Evolutionary conservation across 2,888 invertebrate species (phyloP).

Genomic region (Drosophila quasianomalipes): DNA sequence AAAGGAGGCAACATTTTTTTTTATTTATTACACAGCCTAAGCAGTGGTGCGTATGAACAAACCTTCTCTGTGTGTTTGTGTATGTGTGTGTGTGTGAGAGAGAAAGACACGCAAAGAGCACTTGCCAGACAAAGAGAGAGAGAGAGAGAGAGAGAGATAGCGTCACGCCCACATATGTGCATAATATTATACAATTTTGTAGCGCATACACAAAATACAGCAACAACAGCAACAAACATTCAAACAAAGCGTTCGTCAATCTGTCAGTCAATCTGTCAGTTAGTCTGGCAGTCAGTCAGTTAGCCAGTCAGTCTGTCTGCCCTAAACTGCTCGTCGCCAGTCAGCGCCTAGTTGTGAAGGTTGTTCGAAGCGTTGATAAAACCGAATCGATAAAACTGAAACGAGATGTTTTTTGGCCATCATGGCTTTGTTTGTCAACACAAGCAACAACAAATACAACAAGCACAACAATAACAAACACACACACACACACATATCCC

Average conservation of each 20-base stretch:
- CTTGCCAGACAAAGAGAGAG: not conserved
- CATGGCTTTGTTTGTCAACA: conserved; percentile 5
- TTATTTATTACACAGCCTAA: conserved; percentile 19
- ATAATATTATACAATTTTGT: conserved; percentile 49
- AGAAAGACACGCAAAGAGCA: not conserved
- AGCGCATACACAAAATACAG: conserved; percentile 21
- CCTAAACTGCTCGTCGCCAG: conserved; percentile 35
- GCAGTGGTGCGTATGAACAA: conserved; percentile 55
- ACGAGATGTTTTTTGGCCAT: conserved; percentile 44
- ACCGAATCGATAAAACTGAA: conserved; percentile 67
- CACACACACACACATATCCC: conserved; percentile 23
- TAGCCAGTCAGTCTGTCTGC: conserved; percentile 21
- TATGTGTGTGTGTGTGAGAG: not conserved
- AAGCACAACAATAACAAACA: conserved; percentile 23
- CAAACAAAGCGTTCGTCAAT: conserved; percentile 38
- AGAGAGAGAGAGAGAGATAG: conserved; percentile 3
- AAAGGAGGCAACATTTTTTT: conserved; percentile 59
- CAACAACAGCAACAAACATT: conserved; percentile 34
- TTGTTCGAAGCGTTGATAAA: conserved; percentile 57
- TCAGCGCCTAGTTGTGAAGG: conserved; percentile 52
- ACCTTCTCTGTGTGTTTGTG: conserved; percentile 1
- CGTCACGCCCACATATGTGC: conserved; percentile 45
- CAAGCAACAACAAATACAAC: conserved; percentile 10
- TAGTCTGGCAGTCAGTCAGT: conserved; percentile 31
- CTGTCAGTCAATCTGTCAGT: conserved; percentile 38